phyloP scores from a whole-genome alignment of 1,140 invertebrate species.

The Musca vetustissima region DNA sequence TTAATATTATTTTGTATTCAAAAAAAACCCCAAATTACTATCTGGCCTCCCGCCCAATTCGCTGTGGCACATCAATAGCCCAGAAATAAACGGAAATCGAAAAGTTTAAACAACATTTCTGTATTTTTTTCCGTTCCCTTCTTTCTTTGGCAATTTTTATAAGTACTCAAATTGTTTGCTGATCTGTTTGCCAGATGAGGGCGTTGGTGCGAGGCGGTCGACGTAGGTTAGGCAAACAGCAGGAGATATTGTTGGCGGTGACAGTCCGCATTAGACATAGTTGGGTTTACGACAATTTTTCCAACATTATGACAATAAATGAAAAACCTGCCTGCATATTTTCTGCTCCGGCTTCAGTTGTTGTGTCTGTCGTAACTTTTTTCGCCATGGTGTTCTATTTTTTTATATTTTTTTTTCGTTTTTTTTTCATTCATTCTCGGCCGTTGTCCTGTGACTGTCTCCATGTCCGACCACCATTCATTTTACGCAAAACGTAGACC shows the following conservation, averaged over 20 bases:
- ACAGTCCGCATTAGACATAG: not conserved
- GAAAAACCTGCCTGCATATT: constrained; percentile 11
- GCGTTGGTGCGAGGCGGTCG: too few relatives aligned
- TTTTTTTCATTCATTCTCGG: not conserved
- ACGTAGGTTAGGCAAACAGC: too few relatives aligned
- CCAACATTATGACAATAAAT: constrained; percentile 22
- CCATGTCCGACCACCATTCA: not conserved
- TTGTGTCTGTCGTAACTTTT: too few relatives aligned
- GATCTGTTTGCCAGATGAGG: too few relatives aligned
- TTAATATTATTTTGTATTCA: too few relatives aligned
- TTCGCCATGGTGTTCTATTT: too few relatives aligned
- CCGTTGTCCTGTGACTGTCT: not conserved
- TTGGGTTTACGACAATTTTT: not conserved
- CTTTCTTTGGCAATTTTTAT: not conserved
- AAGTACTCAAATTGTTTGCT: constrained; percentile 5
- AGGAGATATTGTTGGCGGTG: not conserved
- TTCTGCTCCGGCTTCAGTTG: not conserved
- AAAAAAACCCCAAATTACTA: too few relatives aligned
- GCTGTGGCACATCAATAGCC: too few relatives aligned
- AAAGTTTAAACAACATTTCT: constrained; percentile 15
- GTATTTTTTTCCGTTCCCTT: too few relatives aligned
- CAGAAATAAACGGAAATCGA: constrained; percentile 19
- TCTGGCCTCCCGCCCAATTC: too few relatives aligned
- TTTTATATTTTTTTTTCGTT: too few relatives aligned
- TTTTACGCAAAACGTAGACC: constrained; percentile 12